Percentiles rank a stretch among this genome's conserved stretches.
These are phyloP conservation scores for Microcebus jonahi DNA, from an alignment of 2,113 vertebrate genomes.

Conservation along the genomic window DNA sequence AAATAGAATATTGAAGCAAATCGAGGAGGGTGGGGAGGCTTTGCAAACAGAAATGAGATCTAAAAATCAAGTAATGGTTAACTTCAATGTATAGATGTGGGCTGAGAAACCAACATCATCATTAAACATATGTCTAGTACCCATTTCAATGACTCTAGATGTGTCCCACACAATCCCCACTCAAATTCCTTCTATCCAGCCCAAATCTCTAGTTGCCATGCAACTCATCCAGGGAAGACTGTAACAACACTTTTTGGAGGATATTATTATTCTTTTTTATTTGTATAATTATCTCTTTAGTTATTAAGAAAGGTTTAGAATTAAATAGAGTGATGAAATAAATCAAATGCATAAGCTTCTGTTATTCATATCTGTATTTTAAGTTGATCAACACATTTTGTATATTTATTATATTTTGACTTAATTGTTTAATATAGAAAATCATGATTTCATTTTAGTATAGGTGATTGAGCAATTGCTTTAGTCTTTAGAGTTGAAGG, in stretches of 20 bases:
- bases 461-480: neutral
- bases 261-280: neutral
- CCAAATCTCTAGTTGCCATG: neutral
- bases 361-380: neutral
- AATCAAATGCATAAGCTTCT: neutral
- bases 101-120: neutral
- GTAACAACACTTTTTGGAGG: neutral
- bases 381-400: neutral
- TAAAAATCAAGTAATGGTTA: neutral
- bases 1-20: neutral
- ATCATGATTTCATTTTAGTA: neutral
- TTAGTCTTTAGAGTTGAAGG: neutral
- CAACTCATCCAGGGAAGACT: neutral
- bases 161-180: neutral
- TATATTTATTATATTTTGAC: neutral
- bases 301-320: neutral
- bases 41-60: neutral
- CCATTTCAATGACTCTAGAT: neutral
- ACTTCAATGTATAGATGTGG: neutral
- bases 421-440: neutral
- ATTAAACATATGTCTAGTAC: neutral
- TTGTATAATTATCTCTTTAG: slow-evolving; percentile 17
- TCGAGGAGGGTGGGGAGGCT: neutral
- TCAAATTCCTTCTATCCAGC: neutral
- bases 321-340: neutral